phyloP scores from a whole-genome alignment of 2,888 invertebrate species.

The Nineta flava region DNA sequence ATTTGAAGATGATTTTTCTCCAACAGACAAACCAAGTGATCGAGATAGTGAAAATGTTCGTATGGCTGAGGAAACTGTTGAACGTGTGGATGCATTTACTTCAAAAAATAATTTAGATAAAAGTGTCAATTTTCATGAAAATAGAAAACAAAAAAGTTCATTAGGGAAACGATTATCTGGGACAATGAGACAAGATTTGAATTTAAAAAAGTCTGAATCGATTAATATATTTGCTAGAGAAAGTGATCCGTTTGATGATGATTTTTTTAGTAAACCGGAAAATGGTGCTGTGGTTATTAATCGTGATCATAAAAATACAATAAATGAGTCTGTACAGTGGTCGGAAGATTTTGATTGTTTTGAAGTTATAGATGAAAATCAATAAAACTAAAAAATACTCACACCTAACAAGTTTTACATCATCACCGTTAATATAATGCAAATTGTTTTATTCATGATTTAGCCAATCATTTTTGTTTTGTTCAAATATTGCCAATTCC shows the following conservation, averaged over 20 bases:
- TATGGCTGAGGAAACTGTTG: conserved; percentile 24
- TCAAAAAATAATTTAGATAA: conserved; percentile 16
- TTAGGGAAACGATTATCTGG: conserved; percentile 18
- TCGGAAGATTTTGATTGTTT: conserved; percentile 31
- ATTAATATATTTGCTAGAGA: conserved; percentile 79
- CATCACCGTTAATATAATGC: no score
- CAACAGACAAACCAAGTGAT: conserved; percentile 21
- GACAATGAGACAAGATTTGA: conserved; percentile 29
- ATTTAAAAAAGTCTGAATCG: conserved; percentile 76
- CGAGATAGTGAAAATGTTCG: conserved; percentile 11
- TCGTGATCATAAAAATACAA: not conserved
- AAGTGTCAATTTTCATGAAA: conserved; percentile 13
- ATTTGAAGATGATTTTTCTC: conserved; percentile 42
- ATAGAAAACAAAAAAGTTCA: conserved; percentile 18
- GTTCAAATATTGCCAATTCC: no score
- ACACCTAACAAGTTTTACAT: no score
- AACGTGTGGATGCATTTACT: conserved; percentile 14
- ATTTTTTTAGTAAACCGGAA: conserved; percentile 48
- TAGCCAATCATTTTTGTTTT: no score
- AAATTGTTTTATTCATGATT: no score
- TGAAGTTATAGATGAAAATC: conserved; percentile 19
- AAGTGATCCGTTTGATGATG: conserved; percentile 77
- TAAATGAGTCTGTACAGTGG: conserved; percentile 18
- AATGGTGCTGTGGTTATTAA: not conserved
- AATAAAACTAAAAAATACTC: not conserved